Evolutionary conservation across 2,797 vertebrate species (phyloP), one percentile per base, ranked within the genome.

Genomic region (Psittacula echo): DNA sequence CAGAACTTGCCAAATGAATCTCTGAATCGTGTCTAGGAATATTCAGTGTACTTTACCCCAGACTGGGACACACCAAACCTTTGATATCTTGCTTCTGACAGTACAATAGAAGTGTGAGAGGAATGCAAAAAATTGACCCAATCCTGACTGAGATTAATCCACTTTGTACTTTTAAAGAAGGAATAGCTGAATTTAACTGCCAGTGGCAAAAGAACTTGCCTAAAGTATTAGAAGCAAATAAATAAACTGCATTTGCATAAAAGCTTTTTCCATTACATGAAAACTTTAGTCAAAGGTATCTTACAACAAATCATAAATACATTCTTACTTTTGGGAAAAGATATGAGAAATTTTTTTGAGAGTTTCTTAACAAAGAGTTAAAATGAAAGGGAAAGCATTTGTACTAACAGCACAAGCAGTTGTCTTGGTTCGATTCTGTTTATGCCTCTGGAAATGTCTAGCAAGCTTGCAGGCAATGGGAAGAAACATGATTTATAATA

Each of bases 371-470:
- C 56, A 61, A 54, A n/a, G n/a, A 89, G 68, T 89, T 90, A 77
- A 91, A 80, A 45, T 53, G 2, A 45, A 61, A 90, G 39, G 12
- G 77, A 86, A 78, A 89, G 3, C 22, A 44, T 80, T 92, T 93
- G 17, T 56, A 54, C 51, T 83, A 87, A 74, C 13, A 80, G 42
- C 45, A 85, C 5, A 85, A 93, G 48, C 56, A 82, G 42, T 90
- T 90, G 34, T 71, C 82, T 89, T 76, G 20, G 5, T 70, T 89
- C 74, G 19, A 54, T 85, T 89, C 58, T 94, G 90, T 89, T 95
- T 94, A 90, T 65, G 84, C 94, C 91, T 94, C 83, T 93, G 94
- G 95, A 94, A 96, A 91, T 58, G 61, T 89, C 83, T 90, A 90
- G 61, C 32, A 93, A 79, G 77, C 45, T 90, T 74, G 18, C 44